Conservation (phyloP, 2,113 vertebrate genomes). For the Orthochromis indermauri region DNA sequence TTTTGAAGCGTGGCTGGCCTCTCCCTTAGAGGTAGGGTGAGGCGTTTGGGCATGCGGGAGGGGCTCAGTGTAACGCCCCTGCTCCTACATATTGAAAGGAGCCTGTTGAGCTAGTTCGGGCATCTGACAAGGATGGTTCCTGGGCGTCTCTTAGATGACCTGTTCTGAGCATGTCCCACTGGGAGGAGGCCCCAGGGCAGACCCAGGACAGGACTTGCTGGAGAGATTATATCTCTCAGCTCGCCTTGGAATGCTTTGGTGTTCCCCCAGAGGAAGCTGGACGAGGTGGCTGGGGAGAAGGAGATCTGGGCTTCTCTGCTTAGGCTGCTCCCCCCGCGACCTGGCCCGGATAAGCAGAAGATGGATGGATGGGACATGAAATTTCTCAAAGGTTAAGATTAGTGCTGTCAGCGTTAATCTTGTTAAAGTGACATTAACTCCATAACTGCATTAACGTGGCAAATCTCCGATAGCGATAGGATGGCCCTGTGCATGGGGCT, state of each 20-base stretch:
- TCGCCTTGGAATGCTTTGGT: background rate
- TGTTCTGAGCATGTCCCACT: background rate
- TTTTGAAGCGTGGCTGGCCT: background rate
- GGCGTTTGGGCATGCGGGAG: background rate
- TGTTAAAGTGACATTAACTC: accelerated
- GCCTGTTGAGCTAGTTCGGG: background rate
- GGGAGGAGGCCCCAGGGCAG: background rate
- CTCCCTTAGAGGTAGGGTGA: background rate
- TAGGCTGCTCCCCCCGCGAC: accelerated
- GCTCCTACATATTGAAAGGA: background rate
- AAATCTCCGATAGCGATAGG: accelerated
- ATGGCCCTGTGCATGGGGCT: background rate
- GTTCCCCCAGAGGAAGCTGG: background rate
- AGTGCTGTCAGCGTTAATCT: background rate
- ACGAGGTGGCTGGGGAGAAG: background rate
- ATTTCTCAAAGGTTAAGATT: background rate
- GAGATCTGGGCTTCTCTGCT: background rate
- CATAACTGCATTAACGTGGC: background rate
- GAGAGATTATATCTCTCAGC: background rate
- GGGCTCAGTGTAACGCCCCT: background rate
- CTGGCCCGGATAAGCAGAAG: accelerated
- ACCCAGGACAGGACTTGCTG: background rate
- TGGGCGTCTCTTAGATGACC: background rate
- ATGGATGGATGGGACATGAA: background rate
- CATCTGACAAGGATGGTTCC: background rate